Base-by-base conservation (phyloP, 2,888 invertebrate genomes). In the Parnassius apollo region DNA sequence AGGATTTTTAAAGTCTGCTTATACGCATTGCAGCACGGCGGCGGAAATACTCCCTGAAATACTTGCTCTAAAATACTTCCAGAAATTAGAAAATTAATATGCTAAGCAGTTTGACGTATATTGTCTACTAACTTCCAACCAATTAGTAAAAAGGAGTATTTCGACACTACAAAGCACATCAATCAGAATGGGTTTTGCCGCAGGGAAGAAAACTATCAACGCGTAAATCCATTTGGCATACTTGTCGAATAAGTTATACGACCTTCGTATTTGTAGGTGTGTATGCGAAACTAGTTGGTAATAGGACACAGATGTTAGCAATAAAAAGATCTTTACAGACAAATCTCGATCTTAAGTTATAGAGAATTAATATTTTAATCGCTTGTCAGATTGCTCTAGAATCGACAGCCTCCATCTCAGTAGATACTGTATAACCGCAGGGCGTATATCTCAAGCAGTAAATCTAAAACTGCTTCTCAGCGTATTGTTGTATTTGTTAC, bases 211-310 rank as follows among this genome's bases (percentile, higher is more conserved):
- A 53, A 64, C 62, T 58, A 62, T 64, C 67, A 67, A 65, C 66
- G 65, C 68, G 66, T 64, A 66, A 66, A 70, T 68, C 68, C 69
- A 74, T 71, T 73, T 69, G 62, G 62, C 64, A 64, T 69, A 67
- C 75, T 66, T 71, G 72, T 69, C 68, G 66, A 63, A 66, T 68
- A 69, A 69, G 68, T 70, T 67, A 70, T 70, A 65, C 68, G 63
- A 64, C 57, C 61, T 68, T 71, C 66, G 61, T 65, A 60, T 64
- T 60, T 46, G 61, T 62, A 42, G 9, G 25, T 22, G 52, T 56
- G 55, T 25, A 50, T 35, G 22, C 13, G 11, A 45, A 35, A 50
- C 25, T n/a, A 35, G 35, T 18, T 35, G 35, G 35, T 35, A 35
- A 35, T 35, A 35, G 35, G 35, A 4, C 10, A 49, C 53, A 42